These are phyloP conservation scores for Caranx ignobilis DNA, from an alignment of 2,113 vertebrate genomes.

Conservation along the genomic window DNA sequence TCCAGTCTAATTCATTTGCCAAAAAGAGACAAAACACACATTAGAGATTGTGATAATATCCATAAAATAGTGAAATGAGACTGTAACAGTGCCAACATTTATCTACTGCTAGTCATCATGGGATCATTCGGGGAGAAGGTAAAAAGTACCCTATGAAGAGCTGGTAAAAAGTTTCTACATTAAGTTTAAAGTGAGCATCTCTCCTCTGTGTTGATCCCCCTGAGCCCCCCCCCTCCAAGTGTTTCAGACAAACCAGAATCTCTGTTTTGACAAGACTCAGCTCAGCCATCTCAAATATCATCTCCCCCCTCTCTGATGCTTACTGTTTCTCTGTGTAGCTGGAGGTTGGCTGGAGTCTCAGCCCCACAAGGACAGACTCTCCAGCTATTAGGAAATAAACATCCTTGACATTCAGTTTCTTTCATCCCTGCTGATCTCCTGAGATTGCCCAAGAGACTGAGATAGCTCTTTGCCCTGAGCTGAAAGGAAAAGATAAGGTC, in stretches of 20 bases:
- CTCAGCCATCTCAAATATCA: constrained; percentile 29
- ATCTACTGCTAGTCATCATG: too few species aligned
- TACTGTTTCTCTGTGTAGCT: neutral
- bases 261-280: constrained; percentile 37
- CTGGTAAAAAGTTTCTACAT: constrained; percentile 2
- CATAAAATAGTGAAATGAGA: too few species aligned
- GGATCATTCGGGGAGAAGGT: too few species aligned
- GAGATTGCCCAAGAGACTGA: constrained; percentile 34
- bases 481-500: constrained; percentile 52
- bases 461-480: constrained; percentile 35
- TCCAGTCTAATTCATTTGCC: too few species aligned
- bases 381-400: constrained; percentile 47
- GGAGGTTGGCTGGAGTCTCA: constrained; percentile 22
- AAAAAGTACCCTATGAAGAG: neutral
- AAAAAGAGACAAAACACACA: too few species aligned
- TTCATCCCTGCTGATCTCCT: constrained; percentile 39
- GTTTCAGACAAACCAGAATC: constrained; percentile 19
- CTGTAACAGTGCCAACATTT: too few species aligned
- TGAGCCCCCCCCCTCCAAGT: neutral
- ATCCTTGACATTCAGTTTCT: constrained; percentile 56
- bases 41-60: too few species aligned
- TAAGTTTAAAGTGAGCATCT: neutral
- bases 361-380: constrained; percentile 9
- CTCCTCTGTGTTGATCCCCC: neutral
- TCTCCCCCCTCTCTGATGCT: constrained; percentile 3